These are phyloP conservation scores for Gila robusta DNA, from an alignment of 2,797 vertebrate species.

Conservation along the genomic window DNA sequence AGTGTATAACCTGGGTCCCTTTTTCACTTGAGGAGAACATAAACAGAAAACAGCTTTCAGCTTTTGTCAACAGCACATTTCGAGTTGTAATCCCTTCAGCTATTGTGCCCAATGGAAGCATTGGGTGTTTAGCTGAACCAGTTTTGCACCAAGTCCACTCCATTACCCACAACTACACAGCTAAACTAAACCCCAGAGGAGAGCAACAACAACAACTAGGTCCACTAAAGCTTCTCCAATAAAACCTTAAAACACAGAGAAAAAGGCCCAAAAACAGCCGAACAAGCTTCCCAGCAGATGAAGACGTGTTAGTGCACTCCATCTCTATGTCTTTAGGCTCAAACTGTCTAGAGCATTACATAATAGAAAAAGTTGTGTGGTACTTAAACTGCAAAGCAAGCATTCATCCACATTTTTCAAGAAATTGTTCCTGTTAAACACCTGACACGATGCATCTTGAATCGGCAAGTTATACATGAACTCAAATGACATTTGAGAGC, in stretches of 20 bases:
- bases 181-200: slow-evolving; percentile 55
- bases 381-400: slow-evolving; percentile 5
- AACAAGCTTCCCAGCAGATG: slow-evolving; percentile 13
- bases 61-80: slow-evolving; percentile 50
- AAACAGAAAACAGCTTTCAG: slow-evolving; percentile 46
- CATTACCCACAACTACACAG: slow-evolving; percentile 49
- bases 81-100: slow-evolving; percentile 54
- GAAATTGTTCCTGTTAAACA: background rate
- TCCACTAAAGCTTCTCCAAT: background rate
- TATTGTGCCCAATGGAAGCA: slow-evolving; percentile 48
- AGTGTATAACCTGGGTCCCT: slow-evolving; percentile 38
- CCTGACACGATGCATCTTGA: slow-evolving; percentile 1
- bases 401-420: background rate
- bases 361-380: background rate
- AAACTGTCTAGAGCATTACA: background rate
- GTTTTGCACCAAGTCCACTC: slow-evolving; percentile 52
- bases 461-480: background rate
- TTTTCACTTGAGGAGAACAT: slow-evolving; percentile 45
- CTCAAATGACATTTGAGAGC: background rate
- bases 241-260: slow-evolving; percentile 17
- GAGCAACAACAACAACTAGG: background rate
- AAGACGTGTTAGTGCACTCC: background rate
- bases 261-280: background rate
- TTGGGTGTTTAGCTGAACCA: slow-evolving; percentile 41
- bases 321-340: background rate